Conservation (phyloP, 2,888 invertebrate species). For the Cryptocheilus praepositus region DNA sequence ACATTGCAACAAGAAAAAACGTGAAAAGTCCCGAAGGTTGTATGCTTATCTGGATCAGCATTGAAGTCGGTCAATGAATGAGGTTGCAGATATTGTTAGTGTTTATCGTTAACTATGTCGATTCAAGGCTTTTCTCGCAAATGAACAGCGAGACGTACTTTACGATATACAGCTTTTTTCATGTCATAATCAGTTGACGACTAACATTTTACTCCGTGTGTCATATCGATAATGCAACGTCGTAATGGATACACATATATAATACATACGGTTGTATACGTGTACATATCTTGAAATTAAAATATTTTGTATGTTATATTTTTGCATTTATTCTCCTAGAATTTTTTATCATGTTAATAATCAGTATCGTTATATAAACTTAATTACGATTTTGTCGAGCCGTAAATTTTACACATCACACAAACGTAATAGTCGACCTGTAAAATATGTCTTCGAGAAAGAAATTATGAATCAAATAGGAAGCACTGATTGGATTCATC, state of each 20-base stretch:
- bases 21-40: slow-evolving; percentile 91
- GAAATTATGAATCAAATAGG: slow-evolving; percentile 43
- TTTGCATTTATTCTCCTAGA: slow-evolving; percentile 30
- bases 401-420: slow-evolving; percentile 12
- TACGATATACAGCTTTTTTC: slow-evolving; percentile 38
- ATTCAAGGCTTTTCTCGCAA: slow-evolving; percentile 42
- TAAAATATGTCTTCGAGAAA: slow-evolving; percentile 31
- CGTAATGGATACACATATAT: slow-evolving; percentile 32
- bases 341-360: slow-evolving; percentile 5
- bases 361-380: slow-evolving; percentile 16
- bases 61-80: slow-evolving; percentile 67
- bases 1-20: slow-evolving; percentile 92
- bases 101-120: slow-evolving; percentile 18
- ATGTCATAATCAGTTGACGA: slow-evolving; percentile 26
- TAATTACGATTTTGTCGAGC: slow-evolving; percentile 21
- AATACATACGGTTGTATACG: slow-evolving; percentile 11
- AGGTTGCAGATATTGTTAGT: slow-evolving; percentile 5
- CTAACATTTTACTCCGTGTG: slow-evolving; percentile 26
- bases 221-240: slow-evolving; percentile 39
- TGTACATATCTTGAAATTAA: slow-evolving; percentile 45
- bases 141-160: slow-evolving; percentile 37
- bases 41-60: slow-evolving; percentile 91
- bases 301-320: slow-evolving; percentile 43
- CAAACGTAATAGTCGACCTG: slow-evolving; percentile 17
- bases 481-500: slow-evolving; percentile 48